These are phyloP conservation scores for Menidia menidia DNA, from an alignment of 2,797 vertebrate genomes.

Conservation along the genomic window DNA sequence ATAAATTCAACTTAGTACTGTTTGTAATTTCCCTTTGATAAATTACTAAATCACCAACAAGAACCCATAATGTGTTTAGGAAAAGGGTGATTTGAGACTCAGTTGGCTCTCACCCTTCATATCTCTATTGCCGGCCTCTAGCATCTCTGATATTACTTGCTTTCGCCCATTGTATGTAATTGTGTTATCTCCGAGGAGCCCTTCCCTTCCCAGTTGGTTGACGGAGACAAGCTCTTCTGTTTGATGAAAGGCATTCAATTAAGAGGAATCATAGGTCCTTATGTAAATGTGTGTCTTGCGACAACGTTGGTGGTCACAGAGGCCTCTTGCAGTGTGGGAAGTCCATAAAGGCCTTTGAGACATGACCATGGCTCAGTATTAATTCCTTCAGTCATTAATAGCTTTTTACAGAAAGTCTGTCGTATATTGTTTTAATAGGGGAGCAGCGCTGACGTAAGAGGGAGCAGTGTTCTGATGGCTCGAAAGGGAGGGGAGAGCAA, in stretches of 20 bases:
- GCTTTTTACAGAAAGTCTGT: slow-evolving; percentile 65
- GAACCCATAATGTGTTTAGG: slow-evolving; percentile 41
- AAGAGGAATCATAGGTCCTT: slow-evolving; percentile 51
- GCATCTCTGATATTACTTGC: slow-evolving; percentile 41
- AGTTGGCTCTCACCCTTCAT: slow-evolving; percentile 28
- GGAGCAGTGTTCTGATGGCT: slow-evolving; percentile 67
- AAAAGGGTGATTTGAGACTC: slow-evolving; percentile 41
- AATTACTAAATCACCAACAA: slow-evolving; percentile 15
- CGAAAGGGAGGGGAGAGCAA: slow-evolving; percentile 70
- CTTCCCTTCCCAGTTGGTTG: slow-evolving; percentile 68
- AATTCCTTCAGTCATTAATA: slow-evolving; percentile 71
- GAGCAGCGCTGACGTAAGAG: slow-evolving; percentile 74
- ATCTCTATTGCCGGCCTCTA: slow-evolving; percentile 33
- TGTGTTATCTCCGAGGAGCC: slow-evolving; percentile 62
- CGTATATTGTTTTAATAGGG: slow-evolving; percentile 81
- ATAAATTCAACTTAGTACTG: slow-evolving; percentile 1
- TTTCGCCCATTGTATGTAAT: slow-evolving; percentile 47
- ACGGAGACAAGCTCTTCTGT: slow-evolving; percentile 52
- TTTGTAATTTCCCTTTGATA: slow-evolving; percentile 22
- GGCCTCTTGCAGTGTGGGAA: slow-evolving; percentile 50
- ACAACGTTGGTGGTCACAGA: slow-evolving; percentile 53
- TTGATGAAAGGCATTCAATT: slow-evolving; percentile 67
- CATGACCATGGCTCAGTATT: slow-evolving; percentile 50
- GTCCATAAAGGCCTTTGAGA: slow-evolving; percentile 46
- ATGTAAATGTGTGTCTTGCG: slow-evolving; percentile 42